Conservation (phyloP, 2,888 invertebrate genomes). For the Tipula vernalis region DNA sequence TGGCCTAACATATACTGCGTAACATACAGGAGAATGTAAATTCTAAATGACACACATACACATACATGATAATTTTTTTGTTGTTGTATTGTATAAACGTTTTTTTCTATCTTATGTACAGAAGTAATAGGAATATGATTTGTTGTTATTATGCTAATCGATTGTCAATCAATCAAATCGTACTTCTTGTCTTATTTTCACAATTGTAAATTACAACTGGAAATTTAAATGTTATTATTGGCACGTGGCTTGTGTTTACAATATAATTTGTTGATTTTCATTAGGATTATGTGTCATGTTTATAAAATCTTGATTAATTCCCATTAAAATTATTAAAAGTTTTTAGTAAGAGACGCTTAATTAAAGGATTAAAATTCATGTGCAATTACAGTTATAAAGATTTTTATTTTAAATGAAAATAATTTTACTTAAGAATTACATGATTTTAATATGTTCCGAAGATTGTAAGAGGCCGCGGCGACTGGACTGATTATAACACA, state of each 20-base stretch:
- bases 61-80: not conserved
- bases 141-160: not conserved
- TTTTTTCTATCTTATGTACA: not conserved
- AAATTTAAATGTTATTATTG: not conserved
- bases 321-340: no score
- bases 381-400: no score
- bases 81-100: not conserved
- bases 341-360: no score
- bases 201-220: not conserved
- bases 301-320: not conserved
- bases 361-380: no score
- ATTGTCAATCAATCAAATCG: constrained; percentile 4
- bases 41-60: not conserved
- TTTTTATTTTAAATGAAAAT: no score
- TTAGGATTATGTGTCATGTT: not conserved
- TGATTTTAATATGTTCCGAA: no score
- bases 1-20: not conserved
- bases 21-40: not conserved
- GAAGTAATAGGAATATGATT: not conserved
- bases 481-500: no score
- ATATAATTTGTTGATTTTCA: not conserved
- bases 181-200: not conserved
- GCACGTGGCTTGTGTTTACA: not conserved
- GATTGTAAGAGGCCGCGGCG: no score
- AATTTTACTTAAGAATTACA: no score